Percentiles rank a stretch among this genome's conserved stretches.
Evolutionary conservation across 2,113 vertebrate genomes (phyloP).

Genomic region (Odobenus rosmarus): DNA sequence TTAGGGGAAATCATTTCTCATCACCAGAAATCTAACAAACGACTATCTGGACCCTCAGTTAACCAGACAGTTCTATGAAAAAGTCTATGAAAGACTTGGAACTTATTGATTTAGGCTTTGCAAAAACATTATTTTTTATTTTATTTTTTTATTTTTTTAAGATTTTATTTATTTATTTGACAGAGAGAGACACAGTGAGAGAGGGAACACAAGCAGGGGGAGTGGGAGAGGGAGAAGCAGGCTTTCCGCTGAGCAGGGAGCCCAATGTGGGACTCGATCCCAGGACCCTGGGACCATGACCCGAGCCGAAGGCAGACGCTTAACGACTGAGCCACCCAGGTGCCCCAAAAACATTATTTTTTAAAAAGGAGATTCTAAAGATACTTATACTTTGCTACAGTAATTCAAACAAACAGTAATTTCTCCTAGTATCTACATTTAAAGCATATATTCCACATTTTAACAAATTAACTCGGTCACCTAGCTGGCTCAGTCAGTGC

Average conservation of each 20-base stretch:
- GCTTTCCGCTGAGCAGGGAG: no score
- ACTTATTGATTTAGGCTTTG: slow-evolving; percentile 75
- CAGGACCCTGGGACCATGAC: no score
- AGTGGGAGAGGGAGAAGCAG: no score
- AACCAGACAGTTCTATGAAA: slow-evolving; percentile 76
- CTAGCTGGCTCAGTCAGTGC: background rate
- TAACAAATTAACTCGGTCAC: slow-evolving; percentile 78
- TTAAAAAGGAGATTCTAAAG: slow-evolving; percentile 81
- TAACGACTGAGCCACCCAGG: no score
- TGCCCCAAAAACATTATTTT: slow-evolving; percentile 71
- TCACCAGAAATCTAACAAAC: slow-evolving; percentile 70
- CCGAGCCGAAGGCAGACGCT: no score
- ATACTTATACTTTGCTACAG: slow-evolving; percentile 80
- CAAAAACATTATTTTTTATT: slow-evolving; percentile 72
- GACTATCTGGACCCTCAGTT: slow-evolving; percentile 75
- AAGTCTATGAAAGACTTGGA: slow-evolving; percentile 69
- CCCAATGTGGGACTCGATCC: no score
- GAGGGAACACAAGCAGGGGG: no score
- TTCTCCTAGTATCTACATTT: slow-evolving; percentile 81
- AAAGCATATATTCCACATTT: slow-evolving; percentile 86
- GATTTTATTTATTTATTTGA: no score
- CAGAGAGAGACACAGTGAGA: no score
- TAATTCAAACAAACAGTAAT: slow-evolving; percentile 82
- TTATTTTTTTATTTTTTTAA: no score
- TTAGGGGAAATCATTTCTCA: slow-evolving; percentile 68